Percentiles rank a stretch among this genome's conserved stretches.
phyloP scores from a whole-genome alignment of 2,888 invertebrate species.

The Orthonevra nobilis region DNA sequence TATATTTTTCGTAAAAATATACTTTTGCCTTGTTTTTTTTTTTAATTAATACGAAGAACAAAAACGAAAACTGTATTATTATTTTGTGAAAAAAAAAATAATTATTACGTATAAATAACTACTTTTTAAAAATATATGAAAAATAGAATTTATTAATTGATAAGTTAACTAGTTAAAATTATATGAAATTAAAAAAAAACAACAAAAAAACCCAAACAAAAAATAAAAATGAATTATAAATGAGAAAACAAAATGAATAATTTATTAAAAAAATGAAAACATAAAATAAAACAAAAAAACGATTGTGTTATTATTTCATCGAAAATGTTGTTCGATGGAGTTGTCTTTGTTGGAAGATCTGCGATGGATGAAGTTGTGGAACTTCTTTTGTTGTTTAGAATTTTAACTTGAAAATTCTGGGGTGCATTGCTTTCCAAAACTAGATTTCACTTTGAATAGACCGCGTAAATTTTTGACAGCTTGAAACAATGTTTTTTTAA shows the following conservation, averaged over 20 bases:
- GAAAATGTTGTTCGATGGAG: background rate
- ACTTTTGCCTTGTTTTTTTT: conserved; percentile 37
- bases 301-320: conserved; percentile 48
- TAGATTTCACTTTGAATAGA: no score
- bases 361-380: no score
- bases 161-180: conserved; percentile 70
- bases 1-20: conserved; percentile 50
- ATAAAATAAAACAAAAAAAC: conserved; percentile 41
- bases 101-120: conserved; percentile 57
- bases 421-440: no score
- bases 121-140: conserved; percentile 64
- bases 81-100: conserved; percentile 51
- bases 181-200: conserved; percentile 60
- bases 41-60: conserved; percentile 32
- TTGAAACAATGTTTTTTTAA: no score
- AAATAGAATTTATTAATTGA: conserved; percentile 69
- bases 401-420: no score
- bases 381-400: no score
- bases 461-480: no score
- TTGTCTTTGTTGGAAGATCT: no score
- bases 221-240: conserved; percentile 68
- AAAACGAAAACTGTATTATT: conserved; percentile 53
- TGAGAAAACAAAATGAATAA: conserved; percentile 65
- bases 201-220: conserved; percentile 34
- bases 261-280: conserved; percentile 70